phyloP scores from a whole-genome alignment of 2,888 invertebrate species.

The Megamerina dolium region DNA sequence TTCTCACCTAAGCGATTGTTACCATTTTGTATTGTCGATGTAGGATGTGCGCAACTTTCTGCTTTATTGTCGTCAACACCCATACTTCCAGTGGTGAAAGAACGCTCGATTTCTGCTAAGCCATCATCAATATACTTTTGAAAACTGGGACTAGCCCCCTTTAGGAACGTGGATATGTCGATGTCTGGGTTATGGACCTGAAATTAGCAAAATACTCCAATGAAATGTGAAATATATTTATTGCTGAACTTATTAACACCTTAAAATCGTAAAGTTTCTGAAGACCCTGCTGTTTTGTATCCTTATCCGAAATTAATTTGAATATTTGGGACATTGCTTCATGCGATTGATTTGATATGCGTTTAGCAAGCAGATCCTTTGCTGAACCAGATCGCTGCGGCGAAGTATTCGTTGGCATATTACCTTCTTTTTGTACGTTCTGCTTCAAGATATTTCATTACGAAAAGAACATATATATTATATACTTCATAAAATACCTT shows the following conservation, averaged over 20 bases:
- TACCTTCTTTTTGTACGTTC: conserved; percentile 55
- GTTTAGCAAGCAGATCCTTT: conserved; percentile 50
- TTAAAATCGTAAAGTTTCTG: conserved; percentile 48
- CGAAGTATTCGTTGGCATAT: conserved; percentile 44
- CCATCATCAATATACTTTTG: conserved; percentile 50
- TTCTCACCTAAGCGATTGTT: conserved; percentile 25
- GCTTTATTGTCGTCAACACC: conserved; percentile 4
- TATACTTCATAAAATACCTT: conserved; percentile 49
- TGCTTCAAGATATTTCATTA: conserved; percentile 13
- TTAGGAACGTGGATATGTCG: conserved; percentile 45
- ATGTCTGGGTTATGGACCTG: conserved; percentile 48
- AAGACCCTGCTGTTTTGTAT: conserved; percentile 77
- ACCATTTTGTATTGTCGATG: conserved; percentile 13
- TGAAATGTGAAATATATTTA: not conserved
- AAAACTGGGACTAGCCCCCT: conserved; percentile 47
- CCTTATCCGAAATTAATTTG: conserved; percentile 83
- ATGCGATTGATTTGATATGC: conserved; percentile 72
- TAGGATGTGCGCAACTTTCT: not conserved
- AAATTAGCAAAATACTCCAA: not conserved
- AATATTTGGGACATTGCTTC: conserved; percentile 84
- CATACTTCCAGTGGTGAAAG: conserved; percentile 7
- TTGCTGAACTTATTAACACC: conserved; percentile 23
- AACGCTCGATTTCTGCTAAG: conserved; percentile 45
- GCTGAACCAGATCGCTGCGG: conserved; percentile 39
- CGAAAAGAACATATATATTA: not conserved